Evolutionary conservation across 2,797 vertebrate genomes (phyloP), one percentile per base, ranked within the genome.

Genomic region (Epinephelus awoara): DNA sequence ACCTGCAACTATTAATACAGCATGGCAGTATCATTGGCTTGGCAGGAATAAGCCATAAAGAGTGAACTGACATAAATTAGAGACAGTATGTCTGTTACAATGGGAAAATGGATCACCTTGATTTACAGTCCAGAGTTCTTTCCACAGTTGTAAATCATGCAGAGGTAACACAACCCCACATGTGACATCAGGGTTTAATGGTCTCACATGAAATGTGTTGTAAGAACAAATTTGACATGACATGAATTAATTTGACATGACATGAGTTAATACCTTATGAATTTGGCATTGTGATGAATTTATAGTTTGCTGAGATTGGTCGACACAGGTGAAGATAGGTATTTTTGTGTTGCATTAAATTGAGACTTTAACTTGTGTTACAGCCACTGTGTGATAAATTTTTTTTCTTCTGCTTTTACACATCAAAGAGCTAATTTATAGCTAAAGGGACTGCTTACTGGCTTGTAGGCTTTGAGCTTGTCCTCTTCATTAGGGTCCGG

Each of bases 141-240:
- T 25, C 25, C 15, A 54, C n/a, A 50, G 51, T 29, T 76, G 38
- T 79, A 51, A 47, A 65, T 79, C 47, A 50, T 46, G 40, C 56
- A 59, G 54, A 69, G 14, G 55, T 63, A 50, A 21, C 40, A 25
- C 52, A 59, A 80, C n/a, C 25, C 18, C n/a, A 34, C 23, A 52
- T 66, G 10, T 68, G 17, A 67, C 61, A 57, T 19, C 14, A 66
- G 42, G 72, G 42, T 42, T 69, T 65, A 68, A 68, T 76, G 38
- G 49, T 23, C 5, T 23, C 6, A 65, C 8, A 56, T 46, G 49
- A 75, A 52, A 67, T 21, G 9, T 55, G 52, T 38, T 72, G 18
- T 79, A 46, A 66, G 27, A 68, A 65, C 19, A 38, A 64, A 2
- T 25, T 27, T 56, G 18, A 75, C 12, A 38, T n/a, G 15, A 55